phyloP scores from a whole-genome alignment of 2,113 vertebrate genomes.

The Hymenochirus boettgeri region DNA sequence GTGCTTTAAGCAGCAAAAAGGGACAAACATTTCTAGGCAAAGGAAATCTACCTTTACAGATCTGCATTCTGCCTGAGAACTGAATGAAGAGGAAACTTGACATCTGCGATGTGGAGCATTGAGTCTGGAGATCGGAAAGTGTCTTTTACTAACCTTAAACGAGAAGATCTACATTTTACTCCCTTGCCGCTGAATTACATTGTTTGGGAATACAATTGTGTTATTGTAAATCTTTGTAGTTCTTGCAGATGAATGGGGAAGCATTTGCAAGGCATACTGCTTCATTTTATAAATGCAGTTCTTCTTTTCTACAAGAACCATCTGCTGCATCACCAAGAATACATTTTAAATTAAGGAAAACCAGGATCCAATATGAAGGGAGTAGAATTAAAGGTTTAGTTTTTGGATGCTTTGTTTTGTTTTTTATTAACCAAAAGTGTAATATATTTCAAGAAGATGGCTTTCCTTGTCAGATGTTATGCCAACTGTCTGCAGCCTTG shows the following conservation, averaged over 20 bases:
- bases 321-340: background rate
- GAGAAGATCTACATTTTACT: background rate
- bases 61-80: conserved; percentile 44
- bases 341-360: conserved; percentile 35
- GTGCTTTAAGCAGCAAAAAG: background rate
- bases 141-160: background rate
- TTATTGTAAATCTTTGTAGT: background rate
- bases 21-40: background rate
- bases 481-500: conserved; percentile 98
- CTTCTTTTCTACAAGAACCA: background rate
- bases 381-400: background rate
- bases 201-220: background rate
- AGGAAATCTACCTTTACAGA: conserved; percentile 31
- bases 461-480: conserved; percentile 98
- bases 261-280: background rate
- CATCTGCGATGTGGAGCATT: conserved; percentile 53
- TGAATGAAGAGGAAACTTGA: conserved; percentile 68
- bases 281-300: background rate
- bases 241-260: background rate
- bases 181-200: background rate
- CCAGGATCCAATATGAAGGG: conserved; percentile 55
- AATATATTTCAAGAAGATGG: conserved; percentile 75
- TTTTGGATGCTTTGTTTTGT: conserved; percentile 10
- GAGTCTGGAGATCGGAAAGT: conserved; percentile 15
- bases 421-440: conserved; percentile 63